Percentiles rank a stretch among this genome's conserved stretches.
phyloP scores from a whole-genome alignment of 2,113 vertebrate species.

The Chionodraco myersi region DNA sequence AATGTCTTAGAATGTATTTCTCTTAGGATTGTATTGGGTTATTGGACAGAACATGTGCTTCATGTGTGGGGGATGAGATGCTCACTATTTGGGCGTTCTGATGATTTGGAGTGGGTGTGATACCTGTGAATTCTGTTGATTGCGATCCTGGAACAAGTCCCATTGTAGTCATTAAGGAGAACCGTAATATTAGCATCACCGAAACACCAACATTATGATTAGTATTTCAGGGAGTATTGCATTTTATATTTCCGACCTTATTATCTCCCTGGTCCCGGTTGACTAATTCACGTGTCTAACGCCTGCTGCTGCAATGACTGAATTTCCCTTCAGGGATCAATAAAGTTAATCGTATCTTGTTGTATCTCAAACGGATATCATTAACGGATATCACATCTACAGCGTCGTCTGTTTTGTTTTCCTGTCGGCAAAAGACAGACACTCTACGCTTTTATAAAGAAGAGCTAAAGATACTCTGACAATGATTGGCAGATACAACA shows the following conservation, averaged over 20 bases:
- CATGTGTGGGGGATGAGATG: not conserved
- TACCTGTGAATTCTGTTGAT: not conserved
- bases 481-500: not conserved
- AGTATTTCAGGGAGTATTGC: slow-evolving; percentile 41
- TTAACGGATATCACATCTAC: slow-evolving; percentile 5
- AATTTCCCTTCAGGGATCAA: slow-evolving; percentile 57
- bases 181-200: slow-evolving; percentile 15
- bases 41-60: not conserved
- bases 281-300: slow-evolving; percentile 18
- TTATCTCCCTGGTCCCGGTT: slow-evolving; percentile 31
- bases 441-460: not conserved
- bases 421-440: not conserved
- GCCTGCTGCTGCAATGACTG: slow-evolving; percentile 6
- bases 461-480: not conserved
- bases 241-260: slow-evolving; percentile 51
- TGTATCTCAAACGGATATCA: slow-evolving; percentile 3
- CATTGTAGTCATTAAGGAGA: slow-evolving; percentile 2
- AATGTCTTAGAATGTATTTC: not conserved
- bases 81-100: slow-evolving; percentile 1
- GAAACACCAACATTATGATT: slow-evolving; percentile 25
- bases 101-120: not conserved
- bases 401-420: not conserved
- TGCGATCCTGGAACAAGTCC: slow-evolving; percentile 24
- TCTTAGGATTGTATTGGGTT: not conserved
- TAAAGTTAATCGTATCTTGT: slow-evolving; percentile 52